A percentile compares a stretch with the other conserved stretches of the same genome.
Conservation (phyloP, 1,140 invertebrate species). For the Plectrocnemia conspersa region DNA sequence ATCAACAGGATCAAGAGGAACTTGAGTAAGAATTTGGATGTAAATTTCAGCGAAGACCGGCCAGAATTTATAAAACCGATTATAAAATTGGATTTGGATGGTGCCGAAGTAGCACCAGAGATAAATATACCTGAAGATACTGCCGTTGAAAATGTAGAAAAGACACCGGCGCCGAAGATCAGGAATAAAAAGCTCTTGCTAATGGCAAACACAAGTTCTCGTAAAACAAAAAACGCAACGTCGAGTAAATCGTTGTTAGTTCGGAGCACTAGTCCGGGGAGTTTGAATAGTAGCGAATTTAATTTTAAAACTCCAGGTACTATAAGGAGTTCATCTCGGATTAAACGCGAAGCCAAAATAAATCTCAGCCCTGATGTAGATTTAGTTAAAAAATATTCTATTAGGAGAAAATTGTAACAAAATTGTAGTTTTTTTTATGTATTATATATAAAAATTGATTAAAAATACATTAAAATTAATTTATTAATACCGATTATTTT, state of each 20-base stretch:
- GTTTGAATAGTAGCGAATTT: neutral
- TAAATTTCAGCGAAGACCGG: neutral
- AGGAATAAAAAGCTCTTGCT: neutral
- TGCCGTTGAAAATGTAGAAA: neutral
- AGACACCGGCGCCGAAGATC: slow-evolving; percentile 9
- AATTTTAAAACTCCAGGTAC: neutral
- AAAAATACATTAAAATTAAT: too few relatives aligned
- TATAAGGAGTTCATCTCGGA: too few relatives aligned
- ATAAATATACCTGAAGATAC: slow-evolving; percentile 1
- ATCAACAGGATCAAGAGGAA: neutral
- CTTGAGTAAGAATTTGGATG: neutral
- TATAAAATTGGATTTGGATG: slow-evolving; percentile 26
- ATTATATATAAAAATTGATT: too few relatives aligned
- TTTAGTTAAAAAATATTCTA: slow-evolving; percentile 16
- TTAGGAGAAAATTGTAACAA: slow-evolving; percentile 9
- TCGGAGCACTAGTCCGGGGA: slow-evolving; percentile 12
- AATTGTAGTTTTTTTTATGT: too few relatives aligned
- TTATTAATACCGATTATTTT: too few relatives aligned
- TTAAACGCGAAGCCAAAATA: too few relatives aligned
- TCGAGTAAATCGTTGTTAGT: neutral
- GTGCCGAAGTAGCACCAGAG: too few relatives aligned
- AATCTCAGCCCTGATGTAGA: slow-evolving; percentile 2
- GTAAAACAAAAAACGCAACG: neutral
- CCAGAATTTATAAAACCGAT: slow-evolving; percentile 19
- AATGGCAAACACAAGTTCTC: neutral